Evolutionary conservation across 2,113 vertebrate genomes (phyloP), one percentile per base, ranked within the genome.

Genomic region (Thamnaconus septentrionalis): DNA sequence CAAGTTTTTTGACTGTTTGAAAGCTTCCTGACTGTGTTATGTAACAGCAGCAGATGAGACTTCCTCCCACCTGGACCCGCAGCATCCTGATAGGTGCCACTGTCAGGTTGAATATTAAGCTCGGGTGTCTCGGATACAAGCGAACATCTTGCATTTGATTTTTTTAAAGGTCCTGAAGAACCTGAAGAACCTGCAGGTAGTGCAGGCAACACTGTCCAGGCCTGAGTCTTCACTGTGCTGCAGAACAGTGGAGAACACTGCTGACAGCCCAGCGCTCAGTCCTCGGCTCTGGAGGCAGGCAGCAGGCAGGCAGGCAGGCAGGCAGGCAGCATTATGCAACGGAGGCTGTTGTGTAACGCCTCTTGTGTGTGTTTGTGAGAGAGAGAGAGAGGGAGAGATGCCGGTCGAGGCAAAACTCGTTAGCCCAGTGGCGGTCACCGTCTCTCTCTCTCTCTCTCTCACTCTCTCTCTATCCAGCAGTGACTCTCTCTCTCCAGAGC

Each of bases 331-430:
- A 44, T 89, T 89, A 87, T 79, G 87, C 74, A 87, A 89, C 75
- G 48, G 48, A 0, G 18, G 58, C 59, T 57, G 79, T 90, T 90
- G 83, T 84, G 80, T 90, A 90, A 89, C 41, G 4, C 53, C 52
- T 66, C 66, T 81, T 31, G 18, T 31, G 68, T 86, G 53, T 83
- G 68, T 75, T 69, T 79, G 62, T 86, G 78, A 88, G 83, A 31
- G 18, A 31, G 18, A 31, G 18, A 31, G 18, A 31, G 18, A 31
- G 64, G 75, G 66, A 64, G 69, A 81, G 65, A 79, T 49, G 50
- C 60, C 49, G 79, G 81, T 83, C 69, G 78, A 59, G 76, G 78
- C 82, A 83, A 80, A 84, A 89, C 64, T 66, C 61, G 56, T 83
- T 83, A 81, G 72, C 5, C 4, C 18, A 2, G 18, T 31, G 59